Evolutionary conservation across 1,140 invertebrate species (phyloP).

Genomic region (Venustaconcha ellipsiformis): DNA sequence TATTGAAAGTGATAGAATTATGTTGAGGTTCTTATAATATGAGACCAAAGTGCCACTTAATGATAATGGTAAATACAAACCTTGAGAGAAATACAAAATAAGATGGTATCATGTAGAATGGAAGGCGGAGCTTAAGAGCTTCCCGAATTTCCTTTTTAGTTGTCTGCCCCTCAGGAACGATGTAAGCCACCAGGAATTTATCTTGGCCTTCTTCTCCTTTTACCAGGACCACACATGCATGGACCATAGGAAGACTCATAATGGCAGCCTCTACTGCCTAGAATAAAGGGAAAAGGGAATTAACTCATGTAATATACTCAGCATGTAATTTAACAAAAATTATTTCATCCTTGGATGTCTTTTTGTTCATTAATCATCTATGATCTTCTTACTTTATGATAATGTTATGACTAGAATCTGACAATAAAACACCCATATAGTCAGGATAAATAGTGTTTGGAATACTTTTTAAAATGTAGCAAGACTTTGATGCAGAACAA

Average conservation of each 20-base stretch:
- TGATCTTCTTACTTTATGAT: too few relatives aligned
- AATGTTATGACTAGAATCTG: too few relatives aligned
- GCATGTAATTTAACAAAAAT: background rate
- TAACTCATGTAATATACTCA: too few relatives aligned
- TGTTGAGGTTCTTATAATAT: too few relatives aligned
- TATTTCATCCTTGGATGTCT: background rate
- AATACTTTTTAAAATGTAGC: too few relatives aligned
- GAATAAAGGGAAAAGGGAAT: background rate
- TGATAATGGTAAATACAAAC: slow-evolving; percentile 34
- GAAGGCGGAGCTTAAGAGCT: slow-evolving; percentile 69
- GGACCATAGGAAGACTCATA: slow-evolving; percentile 67
- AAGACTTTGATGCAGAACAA: too few relatives aligned
- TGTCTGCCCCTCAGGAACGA: slow-evolving; percentile 66
- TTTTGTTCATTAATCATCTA: background rate
- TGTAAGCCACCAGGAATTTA: slow-evolving; percentile 72
- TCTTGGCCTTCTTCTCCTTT: slow-evolving; percentile 72
- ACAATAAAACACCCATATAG: too few relatives aligned
- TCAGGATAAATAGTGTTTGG: too few relatives aligned
- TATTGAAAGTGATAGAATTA: too few relatives aligned
- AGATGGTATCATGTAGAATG: slow-evolving; percentile 74
- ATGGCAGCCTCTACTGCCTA: slow-evolving; percentile 71
- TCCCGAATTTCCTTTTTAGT: slow-evolving; percentile 67
- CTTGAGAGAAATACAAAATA: slow-evolving; percentile 70
- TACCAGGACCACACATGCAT: slow-evolving; percentile 69
- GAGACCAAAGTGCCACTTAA: too few relatives aligned